These are phyloP conservation scores for Macrotus californicus DNA, from an alignment of 2,113 vertebrate species.

Conservation along the genomic window DNA sequence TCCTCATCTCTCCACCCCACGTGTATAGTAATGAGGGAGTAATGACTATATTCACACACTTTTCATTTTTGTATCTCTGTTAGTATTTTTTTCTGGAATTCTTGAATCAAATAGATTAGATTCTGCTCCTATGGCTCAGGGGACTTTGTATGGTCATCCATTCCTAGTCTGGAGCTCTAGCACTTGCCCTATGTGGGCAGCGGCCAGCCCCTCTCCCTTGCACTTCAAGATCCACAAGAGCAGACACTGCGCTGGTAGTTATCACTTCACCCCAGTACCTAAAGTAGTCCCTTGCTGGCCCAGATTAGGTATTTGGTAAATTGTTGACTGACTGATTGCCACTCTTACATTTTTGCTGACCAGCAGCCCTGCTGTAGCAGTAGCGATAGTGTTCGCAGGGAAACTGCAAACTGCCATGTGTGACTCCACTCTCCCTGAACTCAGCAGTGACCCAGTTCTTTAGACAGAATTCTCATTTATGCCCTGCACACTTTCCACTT, in stretches of 20 bases:
- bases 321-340: neutral
- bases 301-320: neutral
- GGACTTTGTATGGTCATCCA: neutral
- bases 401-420: neutral
- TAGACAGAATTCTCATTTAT: neutral
- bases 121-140: neutral
- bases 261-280: neutral
- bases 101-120: neutral
- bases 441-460: neutral
- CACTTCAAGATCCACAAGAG: neutral
- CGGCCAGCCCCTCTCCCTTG: neutral
- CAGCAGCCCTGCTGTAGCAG: neutral
- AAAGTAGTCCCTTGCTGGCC: neutral
- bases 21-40: neutral
- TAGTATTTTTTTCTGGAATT: neutral
- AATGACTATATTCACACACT: neutral
- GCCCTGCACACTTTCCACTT: neutral
- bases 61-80: neutral
- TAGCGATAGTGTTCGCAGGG: rapidly evolving
- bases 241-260: neutral
- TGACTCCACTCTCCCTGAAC: neutral
- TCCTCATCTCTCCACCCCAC: no score
- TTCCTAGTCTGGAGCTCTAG: neutral
- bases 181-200: neutral
- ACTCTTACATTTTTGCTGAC: neutral